These are phyloP conservation scores for Cyanoliseus patagonus DNA, from an alignment of 2,113 vertebrate genomes.

Conservation along the genomic window DNA sequence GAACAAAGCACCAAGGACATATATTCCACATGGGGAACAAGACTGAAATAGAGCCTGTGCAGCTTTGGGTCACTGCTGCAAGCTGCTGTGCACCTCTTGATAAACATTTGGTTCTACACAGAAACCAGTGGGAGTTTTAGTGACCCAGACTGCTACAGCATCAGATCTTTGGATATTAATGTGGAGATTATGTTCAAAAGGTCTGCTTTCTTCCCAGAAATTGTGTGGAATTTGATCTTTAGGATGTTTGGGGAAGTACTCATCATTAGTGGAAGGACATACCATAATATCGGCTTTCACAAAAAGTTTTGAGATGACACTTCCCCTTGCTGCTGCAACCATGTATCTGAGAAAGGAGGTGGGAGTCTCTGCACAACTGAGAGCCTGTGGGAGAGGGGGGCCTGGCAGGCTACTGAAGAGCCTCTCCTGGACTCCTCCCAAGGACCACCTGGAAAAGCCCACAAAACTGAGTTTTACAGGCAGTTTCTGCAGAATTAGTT, in stretches of 20 bases:
- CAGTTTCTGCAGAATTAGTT: background rate
- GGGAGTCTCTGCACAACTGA: background rate
- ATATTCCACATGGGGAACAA: background rate
- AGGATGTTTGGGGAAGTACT: constrained; percentile 1
- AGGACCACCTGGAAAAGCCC: background rate
- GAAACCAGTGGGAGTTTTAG: constrained; percentile 20
- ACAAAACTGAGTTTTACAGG: background rate
- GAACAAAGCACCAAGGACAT: background rate
- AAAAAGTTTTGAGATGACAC: background rate
- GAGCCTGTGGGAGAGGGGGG: background rate
- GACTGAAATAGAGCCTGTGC: background rate
- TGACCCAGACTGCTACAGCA: constrained; percentile 6
- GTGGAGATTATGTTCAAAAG: background rate
- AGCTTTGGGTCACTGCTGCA: constrained; percentile 4
- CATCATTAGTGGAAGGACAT: background rate
- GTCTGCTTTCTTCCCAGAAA: constrained; percentile 3
- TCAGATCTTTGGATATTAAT: constrained; percentile 11
- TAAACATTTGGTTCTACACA: background rate
- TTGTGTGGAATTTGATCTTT: background rate
- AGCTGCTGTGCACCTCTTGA: constrained; percentile 8
- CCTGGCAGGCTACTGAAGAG: background rate
- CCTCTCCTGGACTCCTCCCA: background rate
- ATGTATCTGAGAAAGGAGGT: background rate
- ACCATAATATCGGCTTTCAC: background rate
- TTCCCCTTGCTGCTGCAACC: background rate